phyloP scores from a whole-genome alignment of 2,888 invertebrate genomes.

The Campaea margaritaria region DNA sequence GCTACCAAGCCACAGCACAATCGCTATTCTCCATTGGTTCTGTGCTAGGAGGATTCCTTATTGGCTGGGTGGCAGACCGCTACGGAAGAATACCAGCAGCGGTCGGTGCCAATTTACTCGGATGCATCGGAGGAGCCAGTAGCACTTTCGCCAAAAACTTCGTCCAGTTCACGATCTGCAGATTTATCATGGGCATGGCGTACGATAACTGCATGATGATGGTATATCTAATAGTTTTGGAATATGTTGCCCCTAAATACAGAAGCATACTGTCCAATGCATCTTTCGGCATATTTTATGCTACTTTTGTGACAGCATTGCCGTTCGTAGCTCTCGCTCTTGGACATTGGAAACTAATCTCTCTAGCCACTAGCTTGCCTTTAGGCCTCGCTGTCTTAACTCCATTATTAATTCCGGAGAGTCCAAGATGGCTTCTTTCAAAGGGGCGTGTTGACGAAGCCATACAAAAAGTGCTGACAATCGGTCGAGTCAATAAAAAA shows the following conservation, averaged over 20 bases:
- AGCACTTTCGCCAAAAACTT: slow-evolving; percentile 60
- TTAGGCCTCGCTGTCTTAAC: slow-evolving; percentile 56
- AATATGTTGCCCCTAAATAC: slow-evolving; percentile 67
- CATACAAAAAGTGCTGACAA: slow-evolving; percentile 56
- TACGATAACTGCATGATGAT: slow-evolving; percentile 69
- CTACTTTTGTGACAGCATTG: slow-evolving; percentile 51
- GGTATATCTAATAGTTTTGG: slow-evolving; percentile 63
- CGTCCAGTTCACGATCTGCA: slow-evolving; percentile 55
- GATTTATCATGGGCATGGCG: slow-evolving; percentile 66
- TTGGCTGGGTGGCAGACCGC: slow-evolving; percentile 66
- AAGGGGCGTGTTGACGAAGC: slow-evolving; percentile 65
- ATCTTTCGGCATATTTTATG: slow-evolving; percentile 64
- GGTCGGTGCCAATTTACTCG: slow-evolving; percentile 56
- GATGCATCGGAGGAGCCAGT: slow-evolving; percentile 57
- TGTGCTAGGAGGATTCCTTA: slow-evolving; percentile 59
- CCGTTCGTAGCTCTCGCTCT: slow-evolving; percentile 65
- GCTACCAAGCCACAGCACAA: slow-evolving; percentile 69
- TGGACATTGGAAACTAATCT: slow-evolving; percentile 64
- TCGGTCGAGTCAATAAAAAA: slow-evolving; percentile 62
- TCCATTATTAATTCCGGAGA: slow-evolving; percentile 63
- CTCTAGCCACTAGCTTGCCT: slow-evolving; percentile 64
- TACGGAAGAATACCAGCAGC: slow-evolving; percentile 65
- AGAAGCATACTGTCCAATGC: slow-evolving; percentile 62
- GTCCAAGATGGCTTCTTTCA: slow-evolving; percentile 66
- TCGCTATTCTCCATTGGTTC: slow-evolving; percentile 66